Conservation (phyloP, 1,140 invertebrate species). For the Daktulosphaira vitifoliae region DNA sequence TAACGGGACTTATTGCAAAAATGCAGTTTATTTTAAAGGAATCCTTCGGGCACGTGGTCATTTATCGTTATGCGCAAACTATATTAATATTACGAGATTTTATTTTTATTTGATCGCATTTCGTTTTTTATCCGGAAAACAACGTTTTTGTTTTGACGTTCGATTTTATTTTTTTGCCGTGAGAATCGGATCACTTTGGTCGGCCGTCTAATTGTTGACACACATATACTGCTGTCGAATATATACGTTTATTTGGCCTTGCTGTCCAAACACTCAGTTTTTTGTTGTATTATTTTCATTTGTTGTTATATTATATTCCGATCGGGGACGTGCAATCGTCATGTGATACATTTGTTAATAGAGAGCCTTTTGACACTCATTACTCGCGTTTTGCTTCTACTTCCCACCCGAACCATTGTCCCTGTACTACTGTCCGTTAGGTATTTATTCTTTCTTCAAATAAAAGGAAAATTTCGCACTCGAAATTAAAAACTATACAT, state of each 20-base stretch:
- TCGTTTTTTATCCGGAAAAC: too few species aligned
- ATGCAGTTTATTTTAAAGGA: too few species aligned
- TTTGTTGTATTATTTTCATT: not conserved
- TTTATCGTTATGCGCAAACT: too few species aligned
- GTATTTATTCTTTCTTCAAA: too few species aligned
- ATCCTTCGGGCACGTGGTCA: too few species aligned
- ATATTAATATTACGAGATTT: too few species aligned
- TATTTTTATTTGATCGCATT: too few species aligned
- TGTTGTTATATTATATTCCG: constrained; percentile 22
- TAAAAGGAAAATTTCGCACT: too few species aligned
- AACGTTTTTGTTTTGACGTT: not conserved
- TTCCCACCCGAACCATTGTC: too few species aligned
- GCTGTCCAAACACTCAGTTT: not conserved
- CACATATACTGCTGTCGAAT: not conserved
- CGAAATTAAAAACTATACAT: too few species aligned
- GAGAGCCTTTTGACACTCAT: constrained; percentile 21
- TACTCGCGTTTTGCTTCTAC: not conserved
- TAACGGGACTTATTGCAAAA: too few species aligned
- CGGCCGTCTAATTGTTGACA: not conserved
- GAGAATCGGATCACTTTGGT: constrained; percentile 22
- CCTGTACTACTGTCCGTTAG: too few species aligned
- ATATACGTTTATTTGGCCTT: constrained; percentile 6
- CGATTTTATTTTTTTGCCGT: not conserved
- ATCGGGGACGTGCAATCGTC: constrained; percentile 30
- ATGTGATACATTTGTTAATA: constrained; percentile 31